Conservation (phyloP, 2,113 vertebrate species). For the Bubo bubo region DNA sequence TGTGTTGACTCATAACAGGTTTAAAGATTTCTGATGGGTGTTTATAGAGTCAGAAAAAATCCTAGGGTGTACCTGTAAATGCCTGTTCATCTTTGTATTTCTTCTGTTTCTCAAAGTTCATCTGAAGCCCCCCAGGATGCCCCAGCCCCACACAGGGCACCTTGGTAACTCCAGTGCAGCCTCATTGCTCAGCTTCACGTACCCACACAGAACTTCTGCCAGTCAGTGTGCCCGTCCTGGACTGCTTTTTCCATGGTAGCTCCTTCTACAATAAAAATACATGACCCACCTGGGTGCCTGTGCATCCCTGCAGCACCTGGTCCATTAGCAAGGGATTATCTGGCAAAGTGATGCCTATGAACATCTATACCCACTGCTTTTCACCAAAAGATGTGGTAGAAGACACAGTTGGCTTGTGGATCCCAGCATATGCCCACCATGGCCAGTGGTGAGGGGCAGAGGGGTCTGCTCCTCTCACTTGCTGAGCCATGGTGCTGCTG, state of each 20-base stretch:
- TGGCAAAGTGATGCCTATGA: not conserved
- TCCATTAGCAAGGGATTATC: not conserved
- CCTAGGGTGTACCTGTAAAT: not conserved
- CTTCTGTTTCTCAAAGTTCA: not conserved
- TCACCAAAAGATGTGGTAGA: not conserved
- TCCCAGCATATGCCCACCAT: not conserved
- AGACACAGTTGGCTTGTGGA: not conserved
- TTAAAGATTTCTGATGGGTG: not conserved
- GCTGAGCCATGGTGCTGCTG: not conserved
- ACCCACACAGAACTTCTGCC: not conserved
- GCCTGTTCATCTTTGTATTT: not conserved
- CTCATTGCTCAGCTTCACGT: not conserved
- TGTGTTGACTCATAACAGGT: not conserved
- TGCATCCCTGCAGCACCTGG: not conserved
- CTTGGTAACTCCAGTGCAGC: not conserved
- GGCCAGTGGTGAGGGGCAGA: rapidly evolving
- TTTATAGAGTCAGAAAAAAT: not conserved
- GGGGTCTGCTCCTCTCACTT: not conserved
- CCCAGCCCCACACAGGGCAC: not conserved
- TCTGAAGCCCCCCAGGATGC: not conserved
- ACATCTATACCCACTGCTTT: not conserved
- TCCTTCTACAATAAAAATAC: not conserved
- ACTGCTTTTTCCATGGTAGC: not conserved
- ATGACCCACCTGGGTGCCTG: not conserved
- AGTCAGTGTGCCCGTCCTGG: not conserved